Evolutionary conservation across 2,797 vertebrate genomes (phyloP), one percentile per base, ranked within the genome.

Genomic region (Acanthornis magna): DNA sequence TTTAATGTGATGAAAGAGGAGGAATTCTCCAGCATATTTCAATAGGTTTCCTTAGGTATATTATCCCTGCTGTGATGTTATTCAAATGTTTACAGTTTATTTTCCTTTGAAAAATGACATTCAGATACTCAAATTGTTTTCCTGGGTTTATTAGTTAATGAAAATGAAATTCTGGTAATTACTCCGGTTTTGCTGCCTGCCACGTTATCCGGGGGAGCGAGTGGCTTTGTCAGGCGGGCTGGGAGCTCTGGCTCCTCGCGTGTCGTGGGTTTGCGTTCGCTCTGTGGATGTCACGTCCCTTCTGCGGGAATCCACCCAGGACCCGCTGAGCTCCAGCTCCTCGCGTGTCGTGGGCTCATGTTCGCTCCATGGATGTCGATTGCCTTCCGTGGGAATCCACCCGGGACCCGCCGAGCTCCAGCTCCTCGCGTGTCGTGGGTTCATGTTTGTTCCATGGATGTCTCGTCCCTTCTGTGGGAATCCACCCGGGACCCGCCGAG

Each of bases 1-100:
- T 97, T 98, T 98, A 98, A 98, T 98, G 98, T 98, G 97, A 98
- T 97, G 97, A 98, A 98, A 97, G 98, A 98, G 97, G 96, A 97
- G 97, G 97, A 97, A 97, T 98, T 97, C 95, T 92, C 96, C 93
- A 93, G 97, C 97, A 97, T 96, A 97, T 98, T 98, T 98, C 98
- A 97, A 97, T 98, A 97, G 97, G 98, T 98, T 98, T 98, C 97
- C 97, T 97, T 98, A 98, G 98, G 97, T 98, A 96, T 97, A 97
- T 98, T 97, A 98, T 98, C 96, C 98, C 98, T 96, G 97, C 98
- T 98, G 98, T 98, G 97, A 98, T 97, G 98, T 97, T 98, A 98
- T 97, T 98, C 98, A 97, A 98, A 98, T 98, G 97, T 98, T 98
- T 98, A 97, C 97, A 97, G 97, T 98, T 98, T 98, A 98, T 98